Percentiles rank a stretch among this genome's conserved stretches.
phyloP scores from a whole-genome alignment of 2,797 vertebrate species.

The Arrhamphus sclerolepis region DNA sequence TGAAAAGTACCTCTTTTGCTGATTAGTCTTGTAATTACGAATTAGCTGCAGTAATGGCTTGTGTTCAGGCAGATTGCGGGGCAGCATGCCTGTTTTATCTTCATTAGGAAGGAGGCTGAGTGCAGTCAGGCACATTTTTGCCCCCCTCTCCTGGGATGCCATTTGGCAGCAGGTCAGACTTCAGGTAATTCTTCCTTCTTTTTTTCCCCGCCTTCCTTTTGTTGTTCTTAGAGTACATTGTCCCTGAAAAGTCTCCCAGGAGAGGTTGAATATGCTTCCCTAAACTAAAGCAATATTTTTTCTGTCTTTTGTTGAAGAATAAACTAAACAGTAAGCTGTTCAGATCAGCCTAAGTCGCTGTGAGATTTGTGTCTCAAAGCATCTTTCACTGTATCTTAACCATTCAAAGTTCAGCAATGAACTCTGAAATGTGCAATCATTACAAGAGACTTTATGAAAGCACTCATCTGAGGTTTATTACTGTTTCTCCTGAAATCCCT shows the following conservation, averaged over 20 bases:
- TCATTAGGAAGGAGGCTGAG: constrained; percentile 62
- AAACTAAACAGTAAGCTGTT: constrained; percentile 21
- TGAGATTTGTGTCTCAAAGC: constrained; percentile 25
- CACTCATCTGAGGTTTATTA: constrained; percentile 30
- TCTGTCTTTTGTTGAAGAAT: constrained; percentile 27
- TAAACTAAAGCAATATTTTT: constrained; percentile 8
- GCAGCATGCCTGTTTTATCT: constrained; percentile 67
- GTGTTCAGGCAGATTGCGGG: constrained; percentile 51
- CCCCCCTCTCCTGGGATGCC: constrained; percentile 58
- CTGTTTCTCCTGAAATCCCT: constrained; percentile 18
- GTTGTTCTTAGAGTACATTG: constrained; percentile 28
- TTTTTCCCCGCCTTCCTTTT: neutral
- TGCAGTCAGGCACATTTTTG: constrained; percentile 50
- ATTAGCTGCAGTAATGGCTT: constrained; percentile 70
- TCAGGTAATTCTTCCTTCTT: constrained; percentile 25
- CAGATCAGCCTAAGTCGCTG: constrained; percentile 36
- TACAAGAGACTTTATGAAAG: constrained; percentile 28
- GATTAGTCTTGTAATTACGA: constrained; percentile 70
- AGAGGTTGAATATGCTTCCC: constrained; percentile 38
- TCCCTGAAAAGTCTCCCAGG: constrained; percentile 29
- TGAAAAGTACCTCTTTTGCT: constrained; percentile 42
- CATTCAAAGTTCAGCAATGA: constrained; percentile 25
- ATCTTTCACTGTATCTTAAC: constrained; percentile 18
- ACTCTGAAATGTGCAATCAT: constrained; percentile 29
- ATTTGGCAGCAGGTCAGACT: constrained; percentile 59